Conservation (phyloP, 2,888 invertebrate species). For the Drosophila siamana region DNA sequence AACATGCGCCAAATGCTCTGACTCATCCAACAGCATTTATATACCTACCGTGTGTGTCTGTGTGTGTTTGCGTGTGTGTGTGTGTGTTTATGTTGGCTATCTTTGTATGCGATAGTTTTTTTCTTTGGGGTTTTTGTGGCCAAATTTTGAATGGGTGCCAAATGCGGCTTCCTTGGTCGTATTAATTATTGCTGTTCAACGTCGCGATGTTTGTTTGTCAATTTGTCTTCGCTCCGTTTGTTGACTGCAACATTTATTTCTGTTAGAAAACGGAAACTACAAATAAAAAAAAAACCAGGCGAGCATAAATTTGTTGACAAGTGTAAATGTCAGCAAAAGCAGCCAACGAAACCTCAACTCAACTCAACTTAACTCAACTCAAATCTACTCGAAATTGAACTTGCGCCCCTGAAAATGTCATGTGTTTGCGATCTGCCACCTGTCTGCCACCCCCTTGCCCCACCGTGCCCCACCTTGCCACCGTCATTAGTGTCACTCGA, state of each 20-base stretch:
- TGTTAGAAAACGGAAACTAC: conserved; percentile 33
- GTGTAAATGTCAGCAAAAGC: conserved; percentile 62
- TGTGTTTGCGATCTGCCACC: conserved; percentile 38
- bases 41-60: conserved; percentile 15
- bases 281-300: conserved; percentile 14
- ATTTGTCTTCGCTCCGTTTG: conserved; percentile 79
- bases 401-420: conserved; percentile 75
- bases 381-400: conserved; percentile 42
- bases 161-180: conserved; percentile 81
- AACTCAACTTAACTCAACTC: too few species aligned
- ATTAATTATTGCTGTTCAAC: conserved; percentile 80
- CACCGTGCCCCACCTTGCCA: too few species aligned
- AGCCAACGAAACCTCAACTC: conserved; percentile 35
- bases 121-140: conserved; percentile 48
- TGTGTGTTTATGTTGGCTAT: conserved; percentile 23
- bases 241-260: conserved; percentile 70
- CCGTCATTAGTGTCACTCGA: conserved; percentile 16
- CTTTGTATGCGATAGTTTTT: conserved; percentile 50
- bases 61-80: conserved; percentile 22
- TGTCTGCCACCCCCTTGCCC: conserved; percentile 8
- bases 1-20: conserved; percentile 76
- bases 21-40: conserved; percentile 57
- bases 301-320: conserved; percentile 74
- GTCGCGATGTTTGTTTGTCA: conserved; percentile 81
- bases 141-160: conserved; percentile 81